phyloP scores from a whole-genome alignment of 2,888 invertebrate species.

The Formica aserva region DNA sequence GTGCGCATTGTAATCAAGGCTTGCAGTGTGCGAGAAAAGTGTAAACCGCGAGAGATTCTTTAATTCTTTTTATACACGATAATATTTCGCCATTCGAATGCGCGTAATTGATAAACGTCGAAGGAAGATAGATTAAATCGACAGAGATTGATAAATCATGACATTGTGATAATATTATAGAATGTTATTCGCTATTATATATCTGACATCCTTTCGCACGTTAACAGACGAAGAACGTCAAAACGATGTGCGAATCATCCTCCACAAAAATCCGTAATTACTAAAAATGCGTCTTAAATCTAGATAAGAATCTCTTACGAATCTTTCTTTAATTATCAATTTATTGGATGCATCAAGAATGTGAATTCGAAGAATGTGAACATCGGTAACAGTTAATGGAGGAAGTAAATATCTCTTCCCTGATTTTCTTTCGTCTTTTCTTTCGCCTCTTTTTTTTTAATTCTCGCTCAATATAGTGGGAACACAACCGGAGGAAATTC shows the following conservation, averaged over 20 bases:
- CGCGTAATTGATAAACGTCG: slow-evolving; percentile 29
- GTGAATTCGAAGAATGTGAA: slow-evolving; percentile 61
- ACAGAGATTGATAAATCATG: slow-evolving; percentile 61
- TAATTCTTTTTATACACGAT: slow-evolving; percentile 26
- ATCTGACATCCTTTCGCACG: neutral
- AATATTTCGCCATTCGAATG: slow-evolving; percentile 12
- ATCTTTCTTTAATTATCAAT: slow-evolving; percentile 55
- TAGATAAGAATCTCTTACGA: slow-evolving; percentile 57
- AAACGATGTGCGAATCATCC: slow-evolving; percentile 27
- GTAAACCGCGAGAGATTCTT: slow-evolving; percentile 39
- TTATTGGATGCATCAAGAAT: slow-evolving; percentile 63
- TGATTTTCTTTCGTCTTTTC: slow-evolving; percentile 23
- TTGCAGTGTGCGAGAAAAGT: slow-evolving; percentile 35
- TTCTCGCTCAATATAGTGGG: slow-evolving; percentile 26
- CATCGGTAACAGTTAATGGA: slow-evolving; percentile 60
- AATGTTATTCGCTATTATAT: slow-evolving; percentile 32
- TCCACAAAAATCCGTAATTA: slow-evolving; percentile 42
- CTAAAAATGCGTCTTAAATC: slow-evolving; percentile 51
- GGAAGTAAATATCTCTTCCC: slow-evolving; percentile 56
- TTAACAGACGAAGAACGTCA: slow-evolving; percentile 32
- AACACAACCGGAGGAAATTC: neutral
- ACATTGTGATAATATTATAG: slow-evolving; percentile 26
- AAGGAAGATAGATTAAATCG: slow-evolving; percentile 32
- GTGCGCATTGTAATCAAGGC: neutral
- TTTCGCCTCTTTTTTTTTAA: slow-evolving; percentile 14